phyloP scores from a whole-genome alignment of 1,140 invertebrate genomes.

The Zaprionus camerounensis region DNA sequence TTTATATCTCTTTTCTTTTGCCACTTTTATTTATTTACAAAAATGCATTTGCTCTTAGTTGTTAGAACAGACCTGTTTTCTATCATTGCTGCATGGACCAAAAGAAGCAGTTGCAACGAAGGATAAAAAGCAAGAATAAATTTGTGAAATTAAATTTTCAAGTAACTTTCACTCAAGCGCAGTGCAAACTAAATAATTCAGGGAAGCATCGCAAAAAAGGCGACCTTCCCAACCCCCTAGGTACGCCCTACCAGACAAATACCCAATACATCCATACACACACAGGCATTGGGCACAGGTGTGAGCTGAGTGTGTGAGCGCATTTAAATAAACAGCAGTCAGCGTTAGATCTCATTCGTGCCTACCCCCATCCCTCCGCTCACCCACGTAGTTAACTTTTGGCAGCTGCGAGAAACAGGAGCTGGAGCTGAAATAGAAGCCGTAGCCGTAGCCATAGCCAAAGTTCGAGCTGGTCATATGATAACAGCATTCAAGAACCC shows the following conservation, averaged over 20 bases:
- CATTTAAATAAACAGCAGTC: constrained; percentile 79
- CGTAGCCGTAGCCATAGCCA: constrained; percentile 3
- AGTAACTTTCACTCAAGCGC: constrained; percentile 79
- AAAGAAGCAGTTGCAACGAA: constrained; percentile 14
- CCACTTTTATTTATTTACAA: constrained; percentile 65
- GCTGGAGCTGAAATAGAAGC: constrained; percentile 5
- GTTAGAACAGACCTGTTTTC: constrained; percentile 32
- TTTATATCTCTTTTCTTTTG: constrained; percentile 49
- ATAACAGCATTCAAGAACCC: constrained; percentile 53
- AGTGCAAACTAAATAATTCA: constrained; percentile 81
- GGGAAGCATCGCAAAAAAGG: constrained; percentile 41
- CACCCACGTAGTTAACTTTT: constrained; percentile 57
- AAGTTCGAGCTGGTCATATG: constrained; percentile 38
- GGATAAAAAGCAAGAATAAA: constrained; percentile 36
- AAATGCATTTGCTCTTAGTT: constrained; percentile 59
- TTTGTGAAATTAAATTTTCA: constrained; percentile 79
- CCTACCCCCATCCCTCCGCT: constrained; percentile 28
- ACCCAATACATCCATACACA: constrained; percentile 34
- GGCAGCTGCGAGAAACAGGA: constrained; percentile 32
- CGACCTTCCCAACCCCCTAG: constrained; percentile 18
- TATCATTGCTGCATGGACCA: constrained; percentile 10
- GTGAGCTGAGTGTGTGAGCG: constrained; percentile 48
- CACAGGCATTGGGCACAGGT: constrained; percentile 40
- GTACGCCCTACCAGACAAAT: constrained; percentile 29
- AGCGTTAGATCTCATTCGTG: constrained; percentile 44